Conservation (phyloP, 2,888 invertebrate species). For the Nomada goodeniana region DNA sequence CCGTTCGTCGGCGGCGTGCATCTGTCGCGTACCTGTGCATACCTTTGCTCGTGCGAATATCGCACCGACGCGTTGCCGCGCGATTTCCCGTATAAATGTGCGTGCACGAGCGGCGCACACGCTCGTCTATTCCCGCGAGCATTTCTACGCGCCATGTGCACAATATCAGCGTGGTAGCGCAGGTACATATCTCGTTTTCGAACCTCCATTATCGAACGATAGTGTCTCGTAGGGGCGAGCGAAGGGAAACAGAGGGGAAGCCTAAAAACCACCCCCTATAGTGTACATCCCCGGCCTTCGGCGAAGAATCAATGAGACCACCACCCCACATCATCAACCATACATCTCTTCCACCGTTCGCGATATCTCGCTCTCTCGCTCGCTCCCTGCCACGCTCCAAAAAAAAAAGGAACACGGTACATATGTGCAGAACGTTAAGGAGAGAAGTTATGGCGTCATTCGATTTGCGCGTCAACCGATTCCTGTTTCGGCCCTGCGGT, state of each 20-base stretch:
- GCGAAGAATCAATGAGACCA: conserved; percentile 70
- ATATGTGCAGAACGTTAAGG: conserved; percentile 39
- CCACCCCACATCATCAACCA: conserved; percentile 40
- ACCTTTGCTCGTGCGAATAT: conserved; percentile 38
- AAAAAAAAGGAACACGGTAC: conserved; percentile 19
- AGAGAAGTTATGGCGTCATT: conserved; percentile 40
- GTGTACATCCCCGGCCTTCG: conserved; percentile 50
- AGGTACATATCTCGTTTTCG: conserved; percentile 55
- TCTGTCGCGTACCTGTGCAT: conserved; percentile 19
- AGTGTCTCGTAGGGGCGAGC: conserved; percentile 20
- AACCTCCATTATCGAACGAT: conserved; percentile 67
- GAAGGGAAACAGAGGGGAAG: conserved; percentile 38
- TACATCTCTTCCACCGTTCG: conserved; percentile 22
- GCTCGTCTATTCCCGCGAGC: conserved; percentile 42
- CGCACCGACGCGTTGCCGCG: conserved; percentile 2
- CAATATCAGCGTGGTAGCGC: conserved; percentile 32
- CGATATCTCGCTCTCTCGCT: background rate
- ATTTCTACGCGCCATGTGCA: conserved; percentile 46
- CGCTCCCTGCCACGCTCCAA: background rate
- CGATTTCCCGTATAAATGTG: background rate
- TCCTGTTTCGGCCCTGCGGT: conserved; percentile 23
- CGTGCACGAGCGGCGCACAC: conserved; percentile 11
- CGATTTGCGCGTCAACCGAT: conserved; percentile 58
- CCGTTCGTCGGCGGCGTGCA: conserved; percentile 29
- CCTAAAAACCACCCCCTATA: conserved; percentile 53